Conservation (phyloP, 2,888 invertebrate genomes). For the Xestoiulus laeticollis region DNA sequence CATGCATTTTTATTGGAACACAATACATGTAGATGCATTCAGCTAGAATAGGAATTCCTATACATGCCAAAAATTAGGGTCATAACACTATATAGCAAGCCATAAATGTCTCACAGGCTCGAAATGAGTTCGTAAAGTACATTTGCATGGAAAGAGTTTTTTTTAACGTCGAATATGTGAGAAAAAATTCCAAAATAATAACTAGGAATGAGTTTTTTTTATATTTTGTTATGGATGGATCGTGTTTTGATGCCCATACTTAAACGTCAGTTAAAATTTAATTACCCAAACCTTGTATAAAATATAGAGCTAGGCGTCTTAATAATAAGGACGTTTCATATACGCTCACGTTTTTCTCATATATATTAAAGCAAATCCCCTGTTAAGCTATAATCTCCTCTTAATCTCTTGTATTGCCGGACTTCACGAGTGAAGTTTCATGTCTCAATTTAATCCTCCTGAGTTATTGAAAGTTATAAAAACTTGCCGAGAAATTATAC, state of each 20-base stretch:
- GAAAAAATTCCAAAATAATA: not conserved
- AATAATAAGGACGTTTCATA: not conserved
- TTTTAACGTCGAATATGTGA: not conserved
- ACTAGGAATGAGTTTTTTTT: not conserved
- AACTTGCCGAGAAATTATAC: not conserved
- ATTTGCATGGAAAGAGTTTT: not conserved
- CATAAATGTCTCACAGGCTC: not conserved
- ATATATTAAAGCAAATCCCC: not conserved
- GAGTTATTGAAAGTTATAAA: not conserved
- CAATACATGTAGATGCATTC: not conserved
- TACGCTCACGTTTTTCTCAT: not conserved
- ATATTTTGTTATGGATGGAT: no score
- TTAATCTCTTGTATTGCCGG: not conserved
- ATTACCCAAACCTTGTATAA: no score
- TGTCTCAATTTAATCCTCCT: not conserved
- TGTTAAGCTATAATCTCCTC: not conserved
- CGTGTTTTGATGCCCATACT: no score
- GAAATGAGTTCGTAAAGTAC: not conserved
- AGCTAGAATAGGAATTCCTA: slow-evolving; percentile 1
- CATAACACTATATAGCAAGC: slow-evolving; percentile 1
- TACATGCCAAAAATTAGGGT: not conserved
- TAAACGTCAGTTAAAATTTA: no score
- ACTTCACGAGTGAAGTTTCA: not conserved
- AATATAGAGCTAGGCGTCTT: not conserved
- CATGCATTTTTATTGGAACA: not conserved